Percentiles rank a stretch among this genome's conserved stretches.
phyloP scores from a whole-genome alignment of 2,888 invertebrate genomes.

The Hydrotaea cyrtoneurina region DNA sequence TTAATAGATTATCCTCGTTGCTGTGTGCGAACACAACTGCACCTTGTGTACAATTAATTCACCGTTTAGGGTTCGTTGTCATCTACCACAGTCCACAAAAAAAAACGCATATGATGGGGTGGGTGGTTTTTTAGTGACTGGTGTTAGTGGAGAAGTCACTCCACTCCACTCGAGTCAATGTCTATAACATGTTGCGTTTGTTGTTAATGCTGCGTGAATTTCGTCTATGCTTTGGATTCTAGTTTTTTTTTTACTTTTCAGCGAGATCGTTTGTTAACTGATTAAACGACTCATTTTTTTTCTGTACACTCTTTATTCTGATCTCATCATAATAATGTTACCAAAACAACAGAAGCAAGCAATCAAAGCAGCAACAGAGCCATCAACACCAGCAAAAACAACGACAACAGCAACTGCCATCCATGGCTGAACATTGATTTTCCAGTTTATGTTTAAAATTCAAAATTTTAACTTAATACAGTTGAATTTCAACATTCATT shows the following conservation, averaged over 20 bases:
- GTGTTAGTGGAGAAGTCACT: not conserved
- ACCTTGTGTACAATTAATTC: slow-evolving; percentile 58
- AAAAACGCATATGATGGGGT: slow-evolving; percentile 4
- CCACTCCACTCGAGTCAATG: not conserved
- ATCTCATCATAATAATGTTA: slow-evolving; percentile 55
- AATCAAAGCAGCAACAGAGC: not conserved
- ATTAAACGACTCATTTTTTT: slow-evolving; percentile 61
- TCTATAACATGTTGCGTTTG: slow-evolving; percentile 57
- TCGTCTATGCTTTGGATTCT: slow-evolving; percentile 27
- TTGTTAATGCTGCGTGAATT: slow-evolving; percentile 59
- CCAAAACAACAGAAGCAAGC: slow-evolving; percentile 20
- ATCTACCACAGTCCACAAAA: slow-evolving; percentile 22
- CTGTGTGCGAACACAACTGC: slow-evolving; percentile 52
- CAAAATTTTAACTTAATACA: slow-evolving; percentile 56
- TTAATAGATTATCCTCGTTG: not conserved
- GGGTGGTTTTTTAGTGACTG: not conserved
- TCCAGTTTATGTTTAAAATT: slow-evolving; percentile 54
- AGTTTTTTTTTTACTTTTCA: slow-evolving; percentile 35
- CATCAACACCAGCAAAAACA: not conserved
- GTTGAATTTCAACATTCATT: slow-evolving; percentile 57
- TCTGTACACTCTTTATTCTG: slow-evolving; percentile 52
- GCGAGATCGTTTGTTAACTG: slow-evolving; percentile 53
- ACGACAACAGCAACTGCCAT: not conserved
- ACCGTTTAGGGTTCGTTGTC: slow-evolving; percentile 64
- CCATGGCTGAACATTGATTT: slow-evolving; percentile 53